Percentiles rank a stretch among this genome's conserved stretches.
Evolutionary conservation across 1,140 invertebrate species (phyloP).

Genomic region (Mizuhopecten yessoensis): DNA sequence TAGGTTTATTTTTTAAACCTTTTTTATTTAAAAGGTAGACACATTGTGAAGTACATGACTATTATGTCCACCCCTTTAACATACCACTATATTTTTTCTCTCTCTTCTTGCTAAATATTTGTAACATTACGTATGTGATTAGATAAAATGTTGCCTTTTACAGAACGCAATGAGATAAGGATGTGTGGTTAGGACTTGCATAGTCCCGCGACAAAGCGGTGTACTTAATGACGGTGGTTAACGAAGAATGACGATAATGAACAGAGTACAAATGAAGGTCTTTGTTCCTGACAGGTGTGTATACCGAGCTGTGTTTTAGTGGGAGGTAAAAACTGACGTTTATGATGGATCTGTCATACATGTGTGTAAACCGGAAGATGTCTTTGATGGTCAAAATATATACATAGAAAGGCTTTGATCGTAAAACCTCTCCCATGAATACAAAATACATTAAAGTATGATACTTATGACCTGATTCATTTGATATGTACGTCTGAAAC

Average conservation of each 20-base stretch:
- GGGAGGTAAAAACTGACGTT: not conserved
- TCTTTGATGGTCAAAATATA: slow-evolving; percentile 6
- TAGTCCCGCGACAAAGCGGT: not conserved
- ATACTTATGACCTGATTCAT: not conserved
- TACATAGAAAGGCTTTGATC: not conserved
- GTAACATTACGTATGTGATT: slow-evolving; percentile 19
- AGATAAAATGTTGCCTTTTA: not conserved
- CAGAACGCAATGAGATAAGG: not conserved
- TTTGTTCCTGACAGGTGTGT: slow-evolving; percentile 12
- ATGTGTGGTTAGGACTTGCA: not conserved
- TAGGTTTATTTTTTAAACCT: not conserved
- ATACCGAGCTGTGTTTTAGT: not conserved
- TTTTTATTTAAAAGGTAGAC: not conserved
- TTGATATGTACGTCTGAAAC: not conserved
- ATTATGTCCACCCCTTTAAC: not conserved
- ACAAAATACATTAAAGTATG: not conserved
- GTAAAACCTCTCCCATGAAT: slow-evolving; percentile 10
- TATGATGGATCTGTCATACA: not conserved
- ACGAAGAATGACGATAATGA: not conserved
- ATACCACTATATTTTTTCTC: not conserved
- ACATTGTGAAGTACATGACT: not conserved
- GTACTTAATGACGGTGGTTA: not conserved
- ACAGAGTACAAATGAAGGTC: not conserved
- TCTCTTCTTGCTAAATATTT: not conserved
- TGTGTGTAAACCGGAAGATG: not conserved